Base-by-base conservation (phyloP, 1,140 invertebrate species). In the Drosophila littoralis region DNA sequence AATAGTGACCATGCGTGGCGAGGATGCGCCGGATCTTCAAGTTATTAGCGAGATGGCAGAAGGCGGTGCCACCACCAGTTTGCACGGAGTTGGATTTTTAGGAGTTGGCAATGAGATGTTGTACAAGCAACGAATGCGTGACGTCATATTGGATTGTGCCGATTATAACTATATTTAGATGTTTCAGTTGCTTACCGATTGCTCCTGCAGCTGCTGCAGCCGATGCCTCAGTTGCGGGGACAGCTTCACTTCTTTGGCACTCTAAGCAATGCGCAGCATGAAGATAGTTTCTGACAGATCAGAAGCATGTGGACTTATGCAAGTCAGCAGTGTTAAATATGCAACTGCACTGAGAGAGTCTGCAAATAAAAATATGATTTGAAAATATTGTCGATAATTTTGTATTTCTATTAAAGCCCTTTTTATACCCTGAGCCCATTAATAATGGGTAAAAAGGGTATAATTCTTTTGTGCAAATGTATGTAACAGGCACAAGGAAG, bases 311-410 rank as follows among this genome's bases (percentile, higher is more conserved):
- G 90, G 76, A 74, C 92, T 92, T 3, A 93, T 77, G 65, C 93
- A 93, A 36, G 92, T 93, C 71, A 93, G 82, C 17, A 93, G 65
- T 17, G 93, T 91, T 36, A 93, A 71, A 75, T 85, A 93, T 36
- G 93, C 92, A 17, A 89, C 77, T n/a, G 65, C 70, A 63, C 88
- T 93, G 1, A 93, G 63, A 0, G 93, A 93, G 68, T 93, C 82
- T 86, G 32, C 6, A 51, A 17, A 59, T 5, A 46, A 55, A 65
- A 15, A 52, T 42, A 13, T 45, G 15, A 15, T 15, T 28, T 48
- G 43, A 2, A 32, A 28, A 28, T 28, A 5, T 28, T 28, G 22
- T 5, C 22, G 4, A 28, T 28, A 28, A 5, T 5, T 28, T 2
- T 28, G 22, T 5, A 5, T 28, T 28, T 28, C 22, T 28, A 28